phyloP scores from a whole-genome alignment of 1,140 invertebrate species.

The Calephelis nemesis region DNA sequence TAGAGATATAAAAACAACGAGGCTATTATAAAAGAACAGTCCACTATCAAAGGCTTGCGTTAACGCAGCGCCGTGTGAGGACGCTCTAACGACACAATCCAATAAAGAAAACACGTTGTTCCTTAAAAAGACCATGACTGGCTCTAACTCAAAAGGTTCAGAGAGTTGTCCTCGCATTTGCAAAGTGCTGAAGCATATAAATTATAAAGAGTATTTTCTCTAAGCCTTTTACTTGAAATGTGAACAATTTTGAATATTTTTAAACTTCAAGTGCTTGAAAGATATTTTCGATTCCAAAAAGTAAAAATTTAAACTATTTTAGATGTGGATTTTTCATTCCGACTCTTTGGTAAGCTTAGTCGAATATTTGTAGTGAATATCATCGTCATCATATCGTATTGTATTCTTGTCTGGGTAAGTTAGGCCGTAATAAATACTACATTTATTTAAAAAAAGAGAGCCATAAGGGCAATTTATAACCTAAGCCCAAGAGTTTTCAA shows the following conservation, averaged over 20 bases:
- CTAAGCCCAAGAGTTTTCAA: too few relatives aligned
- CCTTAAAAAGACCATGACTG: conserved; percentile 15
- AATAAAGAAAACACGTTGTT: conserved; percentile 18
- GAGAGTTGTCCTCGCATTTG: conserved; percentile 9
- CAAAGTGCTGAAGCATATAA: conserved; percentile 17
- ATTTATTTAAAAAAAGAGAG: too few relatives aligned
- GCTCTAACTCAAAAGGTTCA: conserved; percentile 15
- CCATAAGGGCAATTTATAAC: too few relatives aligned
- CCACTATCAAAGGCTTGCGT: conserved; percentile 16
- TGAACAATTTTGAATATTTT: conserved; percentile 15
- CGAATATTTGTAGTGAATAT: too few relatives aligned
- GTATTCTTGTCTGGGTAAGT: too few relatives aligned
- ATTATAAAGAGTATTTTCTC: conserved; percentile 17
- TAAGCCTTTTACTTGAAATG: conserved; percentile 6
- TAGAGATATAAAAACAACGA: too few relatives aligned
- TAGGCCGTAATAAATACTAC: too few relatives aligned
- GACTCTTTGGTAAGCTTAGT: background rate
- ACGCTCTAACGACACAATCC: conserved; percentile 10
- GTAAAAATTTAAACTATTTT: background rate
- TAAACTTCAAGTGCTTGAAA: conserved; percentile 4
- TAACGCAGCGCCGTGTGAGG: conserved; percentile 12
- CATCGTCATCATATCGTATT: too few relatives aligned
- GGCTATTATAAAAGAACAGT: conserved; percentile 5
- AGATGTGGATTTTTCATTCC: background rate
- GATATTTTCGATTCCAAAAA: background rate